A percentile compares a stretch with the other conserved stretches of the same genome.
These are phyloP conservation scores for Tenualosa thibaudeaui DNA, from an alignment of 2,797 vertebrate species.

Conservation along the genomic window DNA sequence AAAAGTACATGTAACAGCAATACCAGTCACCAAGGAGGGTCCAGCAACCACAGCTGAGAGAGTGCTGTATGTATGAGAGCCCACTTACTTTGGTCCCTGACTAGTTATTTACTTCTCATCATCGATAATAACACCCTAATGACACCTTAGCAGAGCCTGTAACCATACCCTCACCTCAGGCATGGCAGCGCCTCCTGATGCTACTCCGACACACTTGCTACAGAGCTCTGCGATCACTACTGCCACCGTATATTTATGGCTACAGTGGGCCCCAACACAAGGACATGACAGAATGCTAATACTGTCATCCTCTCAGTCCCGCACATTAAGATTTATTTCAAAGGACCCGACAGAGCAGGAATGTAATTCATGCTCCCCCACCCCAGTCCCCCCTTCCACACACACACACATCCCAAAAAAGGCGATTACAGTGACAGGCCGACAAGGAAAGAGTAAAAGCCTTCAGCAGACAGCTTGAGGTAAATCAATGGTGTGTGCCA, in stretches of 20 bases:
- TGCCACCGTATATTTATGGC: conserved; percentile 68
- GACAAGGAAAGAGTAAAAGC: conserved; percentile 28
- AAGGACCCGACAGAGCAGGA: not conserved
- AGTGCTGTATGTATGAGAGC: not conserved
- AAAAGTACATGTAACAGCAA: not conserved
- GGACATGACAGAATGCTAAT: conserved; percentile 55
- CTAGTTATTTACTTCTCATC: not conserved
- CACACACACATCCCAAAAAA: not conserved
- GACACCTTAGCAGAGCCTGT: not conserved
- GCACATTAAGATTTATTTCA: conserved; percentile 37
- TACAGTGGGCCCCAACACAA: conserved; percentile 67
- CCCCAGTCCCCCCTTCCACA: no score
- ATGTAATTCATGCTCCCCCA: conserved; percentile 31
- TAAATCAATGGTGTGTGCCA: conserved; percentile 23
- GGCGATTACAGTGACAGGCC: conserved; percentile 6
- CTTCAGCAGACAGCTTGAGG: conserved; percentile 25
- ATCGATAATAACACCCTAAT: not conserved
- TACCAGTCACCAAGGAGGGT: not conserved
- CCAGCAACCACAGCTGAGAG: not conserved
- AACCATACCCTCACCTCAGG: not conserved
- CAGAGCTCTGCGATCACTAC: not conserved
- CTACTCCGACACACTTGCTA: conserved; percentile 33
- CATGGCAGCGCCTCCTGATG: conserved; percentile 30
- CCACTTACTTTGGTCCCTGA: not conserved
- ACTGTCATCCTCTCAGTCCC: conserved; percentile 41